These are phyloP conservation scores for Ciconia boyciana DNA, from an alignment of 2,113 vertebrate species.

Conservation along the genomic window DNA sequence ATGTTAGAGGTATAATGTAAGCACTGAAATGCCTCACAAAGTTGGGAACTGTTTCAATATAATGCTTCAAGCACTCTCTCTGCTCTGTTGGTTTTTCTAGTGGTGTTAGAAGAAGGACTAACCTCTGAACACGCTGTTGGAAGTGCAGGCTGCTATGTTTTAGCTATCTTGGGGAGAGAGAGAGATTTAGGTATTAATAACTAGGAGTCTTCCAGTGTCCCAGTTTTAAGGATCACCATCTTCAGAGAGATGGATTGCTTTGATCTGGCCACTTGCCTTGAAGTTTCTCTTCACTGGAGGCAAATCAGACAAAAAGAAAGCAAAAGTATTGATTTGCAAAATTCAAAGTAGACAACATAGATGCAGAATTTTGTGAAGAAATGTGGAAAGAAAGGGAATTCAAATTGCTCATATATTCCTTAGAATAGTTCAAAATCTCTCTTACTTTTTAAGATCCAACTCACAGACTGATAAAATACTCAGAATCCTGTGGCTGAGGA, in stretches of 20 bases:
- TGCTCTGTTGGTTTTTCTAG: background rate
- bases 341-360: background rate
- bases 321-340: conserved; percentile 37
- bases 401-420: background rate
- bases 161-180: background rate
- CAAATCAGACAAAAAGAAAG: conserved; percentile 32
- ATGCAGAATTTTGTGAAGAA: background rate
- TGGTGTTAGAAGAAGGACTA: background rate
- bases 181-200: background rate
- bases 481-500: background rate
- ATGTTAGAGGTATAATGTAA: background rate
- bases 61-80: background rate
- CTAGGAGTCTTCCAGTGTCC: background rate
- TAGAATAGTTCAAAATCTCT: background rate
- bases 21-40: background rate
- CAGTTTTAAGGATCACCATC: conserved; percentile 36
- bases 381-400: background rate
- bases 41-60: background rate
- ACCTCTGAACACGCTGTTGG: background rate
- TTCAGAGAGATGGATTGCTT: conserved; percentile 13
- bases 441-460: background rate
- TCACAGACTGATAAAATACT: background rate
- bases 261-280: conserved; percentile 45
- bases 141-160: background rate
- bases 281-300: conserved; percentile 28